Conservation (phyloP, 2,797 vertebrate genomes). For the Pseudocheirus occidentalis region DNA sequence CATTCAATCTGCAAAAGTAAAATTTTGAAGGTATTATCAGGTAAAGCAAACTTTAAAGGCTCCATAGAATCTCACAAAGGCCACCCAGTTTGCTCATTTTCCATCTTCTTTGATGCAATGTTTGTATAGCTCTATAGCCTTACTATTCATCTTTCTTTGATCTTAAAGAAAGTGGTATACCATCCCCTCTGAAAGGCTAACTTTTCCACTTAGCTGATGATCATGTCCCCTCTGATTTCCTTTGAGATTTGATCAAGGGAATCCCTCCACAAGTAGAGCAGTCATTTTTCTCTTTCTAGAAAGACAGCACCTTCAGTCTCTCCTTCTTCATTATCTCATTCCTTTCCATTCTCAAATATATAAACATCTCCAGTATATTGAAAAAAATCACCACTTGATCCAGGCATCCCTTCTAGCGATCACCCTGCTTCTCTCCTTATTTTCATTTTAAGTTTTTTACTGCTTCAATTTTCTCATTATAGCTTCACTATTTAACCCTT, state of each 20-base stretch:
- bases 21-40: fast-evolving
- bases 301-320: background rate
- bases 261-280: background rate
- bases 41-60: background rate
- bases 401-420: no score
- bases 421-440: background rate
- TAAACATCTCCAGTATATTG: background rate
- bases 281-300: background rate
- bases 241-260: background rate
- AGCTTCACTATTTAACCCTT: background rate
- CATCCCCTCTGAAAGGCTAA: background rate
- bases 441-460: background rate
- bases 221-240: background rate
- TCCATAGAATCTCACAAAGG: background rate
- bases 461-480: background rate
- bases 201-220: background rate
- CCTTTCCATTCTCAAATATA: background rate
- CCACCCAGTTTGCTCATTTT: no score
- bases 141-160: background rate
- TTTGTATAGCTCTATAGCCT: background rate
- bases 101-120: fast-evolving
- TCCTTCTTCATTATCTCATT: background rate
- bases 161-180: background rate
- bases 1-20: fast-evolving
- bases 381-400: background rate